These are phyloP conservation scores for Ditylenchus weischeri DNA, from an alignment of 2,888 invertebrate species.

Conservation along the genomic window DNA sequence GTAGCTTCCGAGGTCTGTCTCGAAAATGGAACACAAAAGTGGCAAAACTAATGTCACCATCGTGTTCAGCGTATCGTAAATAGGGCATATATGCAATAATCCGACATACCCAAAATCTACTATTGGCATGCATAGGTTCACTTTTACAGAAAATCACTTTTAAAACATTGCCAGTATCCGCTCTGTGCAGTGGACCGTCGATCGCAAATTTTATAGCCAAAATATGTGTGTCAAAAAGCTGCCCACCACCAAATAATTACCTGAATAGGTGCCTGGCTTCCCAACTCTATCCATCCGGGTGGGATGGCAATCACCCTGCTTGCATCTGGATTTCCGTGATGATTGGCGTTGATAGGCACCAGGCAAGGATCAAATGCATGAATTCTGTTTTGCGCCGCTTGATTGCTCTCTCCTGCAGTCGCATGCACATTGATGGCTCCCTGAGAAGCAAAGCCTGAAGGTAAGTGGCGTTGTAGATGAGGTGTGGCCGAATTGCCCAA, in stretches of 20 bases:
- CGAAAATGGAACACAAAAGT: too few relatives aligned
- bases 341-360: slow-evolving; percentile 19
- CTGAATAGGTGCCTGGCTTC: slow-evolving; percentile 2
- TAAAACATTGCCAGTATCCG: too few relatives aligned
- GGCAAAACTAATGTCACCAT: too few relatives aligned
- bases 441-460: neutral
- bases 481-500: neutral
- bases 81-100: too few relatives aligned
- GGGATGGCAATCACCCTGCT: slow-evolving; percentile 5
- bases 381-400: slow-evolving; percentile 13
- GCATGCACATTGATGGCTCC: neutral
- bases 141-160: too few relatives aligned
- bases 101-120: too few relatives aligned
- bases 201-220: too few relatives aligned
- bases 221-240: too few relatives aligned
- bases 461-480: neutral
- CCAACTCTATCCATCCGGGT: neutral
- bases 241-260: neutral
- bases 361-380: slow-evolving; percentile 15
- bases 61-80: too few relatives aligned
- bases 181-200: too few relatives aligned
- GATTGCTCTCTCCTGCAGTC: slow-evolving; percentile 2
- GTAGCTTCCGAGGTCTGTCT: too few relatives aligned
- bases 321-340: slow-evolving; percentile 17
- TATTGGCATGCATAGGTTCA: too few relatives aligned